Evolutionary conservation across 2,797 vertebrate genomes (phyloP).

Genomic region (Urophycis tenuis): DNA sequence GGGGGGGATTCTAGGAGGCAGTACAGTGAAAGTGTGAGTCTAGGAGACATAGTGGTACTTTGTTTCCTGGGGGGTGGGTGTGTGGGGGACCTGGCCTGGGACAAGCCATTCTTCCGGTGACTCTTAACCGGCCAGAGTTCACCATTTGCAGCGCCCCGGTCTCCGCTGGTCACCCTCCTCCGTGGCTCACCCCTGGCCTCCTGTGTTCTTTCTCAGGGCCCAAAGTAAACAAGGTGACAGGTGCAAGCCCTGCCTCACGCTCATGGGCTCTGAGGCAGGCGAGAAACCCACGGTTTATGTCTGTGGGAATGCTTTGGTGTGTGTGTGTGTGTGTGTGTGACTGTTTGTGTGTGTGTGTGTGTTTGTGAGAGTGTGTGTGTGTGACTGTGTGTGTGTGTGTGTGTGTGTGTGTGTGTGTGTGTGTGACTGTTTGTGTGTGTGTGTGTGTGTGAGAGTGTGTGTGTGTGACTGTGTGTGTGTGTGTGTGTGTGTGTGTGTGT

Average conservation of each 20-base stretch:
- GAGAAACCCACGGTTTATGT: constrained; percentile 32
- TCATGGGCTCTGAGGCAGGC: constrained; percentile 46
- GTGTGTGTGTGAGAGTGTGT: neutral
- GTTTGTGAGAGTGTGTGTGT: no score
- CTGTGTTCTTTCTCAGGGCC: constrained; percentile 32
- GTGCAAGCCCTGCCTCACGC: constrained; percentile 54
- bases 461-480: neutral
- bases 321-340: neutral
- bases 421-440: no score
- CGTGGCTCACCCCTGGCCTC: constrained; percentile 28
- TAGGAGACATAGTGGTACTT: neutral
- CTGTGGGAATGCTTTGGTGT: neutral
- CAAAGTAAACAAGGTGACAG: constrained; percentile 61
- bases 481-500: neutral
- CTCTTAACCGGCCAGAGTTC: constrained; percentile 18
- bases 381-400: neutral
- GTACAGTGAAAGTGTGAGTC: neutral
- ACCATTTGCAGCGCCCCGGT: constrained; percentile 18
- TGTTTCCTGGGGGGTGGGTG: neutral
- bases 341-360: neutral
- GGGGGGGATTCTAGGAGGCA: neutral
- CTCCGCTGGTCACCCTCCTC: constrained; percentile 16
- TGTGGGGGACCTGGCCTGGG: constrained; percentile 20
- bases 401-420: neutral
- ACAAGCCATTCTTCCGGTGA: constrained; percentile 30